Evolutionary conservation across 2,113 vertebrate species (phyloP).

Genomic region (Arvicanthis niloticus): DNA sequence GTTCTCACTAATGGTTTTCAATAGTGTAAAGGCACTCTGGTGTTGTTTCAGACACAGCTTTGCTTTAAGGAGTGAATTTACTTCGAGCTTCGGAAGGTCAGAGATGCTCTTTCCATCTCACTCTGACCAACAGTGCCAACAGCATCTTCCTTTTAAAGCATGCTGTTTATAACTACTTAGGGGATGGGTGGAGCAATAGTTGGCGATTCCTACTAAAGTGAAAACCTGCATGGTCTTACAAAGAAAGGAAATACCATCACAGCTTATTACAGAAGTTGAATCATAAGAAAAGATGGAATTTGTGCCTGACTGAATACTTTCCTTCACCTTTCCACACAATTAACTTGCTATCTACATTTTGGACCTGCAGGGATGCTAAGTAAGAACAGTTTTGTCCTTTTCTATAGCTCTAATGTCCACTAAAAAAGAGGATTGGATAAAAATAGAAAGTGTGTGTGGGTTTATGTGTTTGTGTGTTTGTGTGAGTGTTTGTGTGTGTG

Average conservation of each 20-base stretch:
- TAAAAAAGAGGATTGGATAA: background rate
- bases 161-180: background rate
- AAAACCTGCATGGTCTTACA: background rate
- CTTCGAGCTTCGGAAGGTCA: background rate
- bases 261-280: background rate
- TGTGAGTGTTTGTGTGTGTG: background rate
- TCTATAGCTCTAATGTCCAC: background rate
- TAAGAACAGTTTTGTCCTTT: background rate
- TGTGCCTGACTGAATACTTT: background rate
- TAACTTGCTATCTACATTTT: background rate
- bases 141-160: background rate
- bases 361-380: background rate
- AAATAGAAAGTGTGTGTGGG: background rate
- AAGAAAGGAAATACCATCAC: constrained; percentile 18
- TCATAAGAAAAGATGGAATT: background rate
- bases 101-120: background rate
- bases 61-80: background rate
- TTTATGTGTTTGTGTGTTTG: background rate
- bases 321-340: background rate
- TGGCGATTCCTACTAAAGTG: background rate
- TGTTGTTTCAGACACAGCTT: background rate
- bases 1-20: background rate
- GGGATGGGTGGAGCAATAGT: background rate
- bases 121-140: background rate
- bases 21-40: background rate